phyloP scores from a whole-genome alignment of 37 sponge, comb jelly and placozoan genomes.

The Axinella damicornis region DNA sequence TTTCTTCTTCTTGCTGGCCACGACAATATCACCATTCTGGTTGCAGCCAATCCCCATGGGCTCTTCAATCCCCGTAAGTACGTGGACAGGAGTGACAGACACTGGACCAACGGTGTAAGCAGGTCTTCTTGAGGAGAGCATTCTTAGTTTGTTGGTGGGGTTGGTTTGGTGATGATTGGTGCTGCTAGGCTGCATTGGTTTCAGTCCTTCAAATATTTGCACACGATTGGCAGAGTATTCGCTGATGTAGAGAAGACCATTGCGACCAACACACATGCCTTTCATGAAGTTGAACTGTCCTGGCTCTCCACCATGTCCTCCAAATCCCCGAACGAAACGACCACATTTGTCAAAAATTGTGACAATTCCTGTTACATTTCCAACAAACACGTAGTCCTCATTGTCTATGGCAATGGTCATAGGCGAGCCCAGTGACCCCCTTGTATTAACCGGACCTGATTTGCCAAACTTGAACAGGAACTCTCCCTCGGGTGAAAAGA shows the following conservation, averaged over 20 bases:
- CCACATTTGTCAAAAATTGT: slow-evolving; percentile 22
- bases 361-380: neutral
- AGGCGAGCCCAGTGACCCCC: neutral
- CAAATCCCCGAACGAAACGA: slow-evolving; percentile 1
- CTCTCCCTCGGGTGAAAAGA: slow-evolving; percentile 18
- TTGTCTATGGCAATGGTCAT: slow-evolving; percentile 15
- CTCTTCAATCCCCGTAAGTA: neutral
- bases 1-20: slow-evolving; percentile 6
- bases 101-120: neutral
- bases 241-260: neutral
- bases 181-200: neutral
- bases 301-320: neutral
- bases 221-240: neutral
- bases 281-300: neutral
- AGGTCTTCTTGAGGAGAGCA: slow-evolving; percentile 1
- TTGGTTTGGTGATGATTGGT: no score
- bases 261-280: neutral
- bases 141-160: no score
- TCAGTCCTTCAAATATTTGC: neutral
- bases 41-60: neutral
- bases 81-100: neutral
- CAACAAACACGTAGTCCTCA: slow-evolving; percentile 37
- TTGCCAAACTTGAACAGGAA: slow-evolving; percentile 28
- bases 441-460: neutral
- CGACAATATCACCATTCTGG: neutral